Evolutionary conservation across 2,888 invertebrate species (phyloP), one percentile per base, ranked within the genome.

Genomic region (Hydriomena furcata): DNA sequence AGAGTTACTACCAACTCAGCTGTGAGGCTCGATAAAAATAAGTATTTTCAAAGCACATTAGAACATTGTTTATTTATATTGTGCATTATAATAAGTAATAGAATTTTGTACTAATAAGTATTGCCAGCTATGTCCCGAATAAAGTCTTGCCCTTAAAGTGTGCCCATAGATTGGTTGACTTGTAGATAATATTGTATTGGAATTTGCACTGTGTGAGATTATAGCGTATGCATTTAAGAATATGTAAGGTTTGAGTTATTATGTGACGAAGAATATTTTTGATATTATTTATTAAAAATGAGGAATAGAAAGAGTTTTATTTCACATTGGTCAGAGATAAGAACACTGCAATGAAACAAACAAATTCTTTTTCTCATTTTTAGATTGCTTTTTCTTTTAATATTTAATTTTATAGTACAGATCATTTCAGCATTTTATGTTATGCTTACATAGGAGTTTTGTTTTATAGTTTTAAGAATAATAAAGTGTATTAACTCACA

Each of bases 221-320:
- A 57, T 76, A 69, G 63, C 58, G 51, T 67, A 70, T 76, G 79
- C 80, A 79, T 79, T 80, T 81, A 82, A 71, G 66, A 31, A 52
- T 60, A 10, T 30, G 23, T 7, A 17, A 21, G 5, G 6, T 11
- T 38, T 49, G 5, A 30, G 5, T 41, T 48, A 13, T 43, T 36
- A 32, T 7, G 1, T 32, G 17, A 17, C 17, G 5, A 7, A 41
- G 24, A 10, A 42, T 54, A 60, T 58, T 43, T 64, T 65, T 52
- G 52, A 53, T 65, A 21, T 11, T 17, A 10, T 52, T 10, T 7
- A 28, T 6, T 21, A 34, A 51, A 66, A 61, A 68, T 65, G 67
- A 63, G 67, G 8, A 20, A 32, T 8, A 2, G 36, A 36, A 17
- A n/a, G 2, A 12, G 6, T 28, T 3, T 11, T 11, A 28, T 10